Conservation (phyloP, 1,140 invertebrate genomes). For the Dreissena rostriformis region DNA sequence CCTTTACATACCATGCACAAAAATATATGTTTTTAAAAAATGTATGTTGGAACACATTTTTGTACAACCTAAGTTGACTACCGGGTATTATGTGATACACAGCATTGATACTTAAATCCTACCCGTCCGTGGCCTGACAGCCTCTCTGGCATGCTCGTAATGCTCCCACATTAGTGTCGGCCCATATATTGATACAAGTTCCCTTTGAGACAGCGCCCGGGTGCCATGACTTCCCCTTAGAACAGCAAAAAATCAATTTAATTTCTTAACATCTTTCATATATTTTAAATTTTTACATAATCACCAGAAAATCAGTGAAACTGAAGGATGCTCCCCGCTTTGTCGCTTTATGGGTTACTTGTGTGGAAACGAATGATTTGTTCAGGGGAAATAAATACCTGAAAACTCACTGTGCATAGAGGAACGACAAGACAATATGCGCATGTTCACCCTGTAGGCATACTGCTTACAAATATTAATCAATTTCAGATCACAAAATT, state of each 20-base stretch:
- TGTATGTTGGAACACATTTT: neutral
- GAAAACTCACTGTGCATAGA: no score
- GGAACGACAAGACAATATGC: no score
- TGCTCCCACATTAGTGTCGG: constrained; percentile 84
- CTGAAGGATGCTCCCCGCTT: neutral
- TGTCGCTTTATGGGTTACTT: neutral
- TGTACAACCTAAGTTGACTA: neutral
- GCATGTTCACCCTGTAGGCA: no score
- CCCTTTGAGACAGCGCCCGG: constrained; percentile 82
- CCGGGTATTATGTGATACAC: neutral
- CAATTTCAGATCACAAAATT: no score
- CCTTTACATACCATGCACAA: neutral
- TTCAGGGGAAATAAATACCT: neutral
- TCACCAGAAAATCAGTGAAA: neutral
- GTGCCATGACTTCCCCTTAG: constrained; percentile 88
- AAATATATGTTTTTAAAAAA: neutral
- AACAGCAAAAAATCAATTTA: neutral
- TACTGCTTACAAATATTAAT: no score
- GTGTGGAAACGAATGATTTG: neutral
- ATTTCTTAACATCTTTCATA: neutral
- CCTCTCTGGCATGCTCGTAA: constrained; percentile 64
- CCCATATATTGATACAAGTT: constrained; percentile 86
- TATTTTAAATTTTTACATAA: neutral
- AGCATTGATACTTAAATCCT: neutral
- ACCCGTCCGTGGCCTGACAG: constrained; percentile 50